Base-by-base conservation (phyloP, 2,888 invertebrate species). In the Xiphydria camelus region DNA sequence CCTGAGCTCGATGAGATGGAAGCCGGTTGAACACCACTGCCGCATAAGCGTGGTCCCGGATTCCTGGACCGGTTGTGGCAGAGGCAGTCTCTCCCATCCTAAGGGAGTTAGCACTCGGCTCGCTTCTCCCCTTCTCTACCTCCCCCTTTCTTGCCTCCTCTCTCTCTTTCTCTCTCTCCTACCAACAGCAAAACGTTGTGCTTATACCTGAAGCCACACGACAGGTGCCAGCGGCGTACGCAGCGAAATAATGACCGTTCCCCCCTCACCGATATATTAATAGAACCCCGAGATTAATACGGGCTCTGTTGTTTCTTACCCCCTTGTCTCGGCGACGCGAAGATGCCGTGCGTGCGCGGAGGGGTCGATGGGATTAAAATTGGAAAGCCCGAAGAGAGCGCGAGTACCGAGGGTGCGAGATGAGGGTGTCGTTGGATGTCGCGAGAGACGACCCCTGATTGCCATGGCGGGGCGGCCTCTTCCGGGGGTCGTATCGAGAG, bases 11-110 rank as follows among this genome's bases (percentile, higher is more conserved):
- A 36, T 19, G 22, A 22, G 20, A 47, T 19, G 23, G 33, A 38
- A 26, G 15, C 38, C 50, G 45, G 69, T 71, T 73, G 73, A 67
- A 54, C 66, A 52, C 43, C 72, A 61, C 73, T 73, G 72, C 47
- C 51, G 44, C 35, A 62, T 73, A 72, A 72, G 71, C 70, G 70
- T 72, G 73, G 72, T 71, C 62, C 70, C 63, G 70, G 73, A 70
- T 73, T 73, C 70, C 67, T 66, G 70, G 70, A 73, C 72, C 73
- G 71, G 73, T 72, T 66, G 57, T 59, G 62, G 57, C 55, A 62
- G 59, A 62, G 51, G 54, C 56, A 57, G 55, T 50, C 53, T 56
- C 58, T 45, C 49, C 58, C 56, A 51, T 54, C 59, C 54, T 52
- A 54, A 48, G 55, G 57, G 59, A 64, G 64, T 63, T 53, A 54